These are phyloP conservation scores for Takifugu bimaculatus DNA, from an alignment of 2,113 vertebrate genomes.

Conservation along the genomic window DNA sequence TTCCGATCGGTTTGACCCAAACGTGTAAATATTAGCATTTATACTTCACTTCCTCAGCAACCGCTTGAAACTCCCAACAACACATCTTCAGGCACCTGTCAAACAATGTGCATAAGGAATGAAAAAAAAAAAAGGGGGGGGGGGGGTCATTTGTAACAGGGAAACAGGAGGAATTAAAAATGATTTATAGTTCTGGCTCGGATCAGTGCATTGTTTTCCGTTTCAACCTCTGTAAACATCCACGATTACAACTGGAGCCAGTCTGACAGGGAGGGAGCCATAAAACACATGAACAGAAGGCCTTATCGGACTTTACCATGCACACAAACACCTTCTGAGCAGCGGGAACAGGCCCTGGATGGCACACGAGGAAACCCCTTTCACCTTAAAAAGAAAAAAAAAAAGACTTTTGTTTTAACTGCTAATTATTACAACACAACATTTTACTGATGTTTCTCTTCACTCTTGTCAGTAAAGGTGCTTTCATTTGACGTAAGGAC, in stretches of 20 bases:
- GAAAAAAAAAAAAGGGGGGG: too few species aligned
- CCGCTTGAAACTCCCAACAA: slow-evolving; percentile 15
- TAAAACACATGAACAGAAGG: neutral
- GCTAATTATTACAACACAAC: too few species aligned
- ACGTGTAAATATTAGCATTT: slow-evolving; percentile 31
- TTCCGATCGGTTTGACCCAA: slow-evolving; percentile 6
- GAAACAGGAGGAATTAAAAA: slow-evolving; percentile 6
- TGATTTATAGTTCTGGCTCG: neutral
- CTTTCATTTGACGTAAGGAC: too few species aligned
- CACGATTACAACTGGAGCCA: neutral
- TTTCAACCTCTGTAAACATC: neutral
- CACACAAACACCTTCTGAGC: neutral
- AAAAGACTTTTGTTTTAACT: too few species aligned
- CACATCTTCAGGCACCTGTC: slow-evolving; percentile 28
- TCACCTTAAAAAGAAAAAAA: neutral
- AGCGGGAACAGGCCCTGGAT: neutral
- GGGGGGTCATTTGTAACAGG: slow-evolving; percentile 15
- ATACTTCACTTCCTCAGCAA: slow-evolving; percentile 23
- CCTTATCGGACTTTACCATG: neutral
- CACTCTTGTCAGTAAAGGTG: too few species aligned
- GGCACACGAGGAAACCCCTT: neutral
- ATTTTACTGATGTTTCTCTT: neutral
- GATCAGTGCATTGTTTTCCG: slow-evolving; percentile 4
- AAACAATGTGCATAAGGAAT: slow-evolving; percentile 26
- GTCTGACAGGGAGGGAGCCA: neutral